Conservation (phyloP, 2,888 invertebrate genomes). For the Sarcophaga rosellei region DNA sequence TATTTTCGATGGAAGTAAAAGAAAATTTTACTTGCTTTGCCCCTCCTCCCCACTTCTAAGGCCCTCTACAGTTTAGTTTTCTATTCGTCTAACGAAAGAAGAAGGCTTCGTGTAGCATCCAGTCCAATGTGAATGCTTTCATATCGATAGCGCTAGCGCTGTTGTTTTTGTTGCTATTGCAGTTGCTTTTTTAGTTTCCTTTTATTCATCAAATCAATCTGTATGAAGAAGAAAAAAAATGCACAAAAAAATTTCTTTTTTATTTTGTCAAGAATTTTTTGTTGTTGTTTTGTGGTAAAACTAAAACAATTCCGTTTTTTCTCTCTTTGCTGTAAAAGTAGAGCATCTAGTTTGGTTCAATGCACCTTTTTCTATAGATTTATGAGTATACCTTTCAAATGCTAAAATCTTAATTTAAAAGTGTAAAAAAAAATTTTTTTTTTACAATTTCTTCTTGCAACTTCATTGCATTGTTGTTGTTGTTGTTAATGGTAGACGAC, state of each 20-base stretch:
- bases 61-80: neutral
- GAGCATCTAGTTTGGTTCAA: constrained; percentile 63
- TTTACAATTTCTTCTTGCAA: neutral
- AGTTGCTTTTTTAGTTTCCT: neutral
- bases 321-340: constrained; percentile 34
- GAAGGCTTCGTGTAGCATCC: neutral
- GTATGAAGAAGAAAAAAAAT: constrained; percentile 4
- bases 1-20: neutral
- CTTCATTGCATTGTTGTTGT: constrained; percentile 34
- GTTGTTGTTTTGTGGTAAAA: constrained; percentile 26
- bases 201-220: neutral
- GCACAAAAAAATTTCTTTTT: constrained; percentile 27
- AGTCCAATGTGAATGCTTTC: neutral
- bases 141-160: neutral
- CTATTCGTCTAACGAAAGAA: too few relatives aligned
- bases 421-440: neutral
- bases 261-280: constrained; percentile 29
- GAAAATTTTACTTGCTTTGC: neutral
- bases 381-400: constrained; percentile 16
- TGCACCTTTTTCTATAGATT: constrained; percentile 48
- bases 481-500: constrained; percentile 37
- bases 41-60: neutral
- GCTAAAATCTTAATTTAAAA: constrained; percentile 2
- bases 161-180: neutral
- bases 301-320: constrained; percentile 24